Evolutionary conservation across 2,797 vertebrate species (phyloP), one percentile per base, ranked within the genome.

Genomic region (Oryzias sinensis): DNA sequence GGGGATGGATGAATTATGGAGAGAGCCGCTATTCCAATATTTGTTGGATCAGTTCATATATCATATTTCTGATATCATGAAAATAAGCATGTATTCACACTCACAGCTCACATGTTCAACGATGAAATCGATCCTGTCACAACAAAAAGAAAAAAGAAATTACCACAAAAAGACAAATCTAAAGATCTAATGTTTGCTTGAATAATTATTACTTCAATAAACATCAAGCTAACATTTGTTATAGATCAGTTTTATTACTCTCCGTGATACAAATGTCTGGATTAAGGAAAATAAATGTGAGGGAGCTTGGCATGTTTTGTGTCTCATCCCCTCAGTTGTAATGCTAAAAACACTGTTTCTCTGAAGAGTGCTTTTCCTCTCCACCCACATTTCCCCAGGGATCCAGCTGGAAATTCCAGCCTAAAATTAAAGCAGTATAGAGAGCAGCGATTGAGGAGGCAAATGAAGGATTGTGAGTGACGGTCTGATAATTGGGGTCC

Each of bases 1-100:
- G 87, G 81, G 71, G 68, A 68, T 17, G 50, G 63, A 83, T 92
- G 77, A 90, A 92, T 91, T 77, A 91, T 92, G 85, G 81, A 91
- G 40, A 74, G 79, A 74, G 63, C 70, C 73, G 70, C 80, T 83
- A 68, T 80, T 90, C 54, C 70, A 87, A 80, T 88, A 88, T 91
- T 88, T 88, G 88, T 90, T 49, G 63, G 45, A 40, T 8, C 37
- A 37, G 33, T 57, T 52, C 65, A 62, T 73, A 73, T 77, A 70
- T 84, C 75, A 83, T 84, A 73, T 81, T 74, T 16, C 76, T 65
- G 80, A 78, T 74, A 70, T 61, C 70, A 57, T 70, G 63, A 64
- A 37, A 42, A 37, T 64, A 71, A 29, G 59, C 58, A 58, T 17
- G 58, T 44, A 18, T 62, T 37, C 11, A 37, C 33, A 3, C 33